These are phyloP conservation scores for Poecilobothrus nobilitatus DNA, from an alignment of 2,888 invertebrate species.

Conservation along the genomic window DNA sequence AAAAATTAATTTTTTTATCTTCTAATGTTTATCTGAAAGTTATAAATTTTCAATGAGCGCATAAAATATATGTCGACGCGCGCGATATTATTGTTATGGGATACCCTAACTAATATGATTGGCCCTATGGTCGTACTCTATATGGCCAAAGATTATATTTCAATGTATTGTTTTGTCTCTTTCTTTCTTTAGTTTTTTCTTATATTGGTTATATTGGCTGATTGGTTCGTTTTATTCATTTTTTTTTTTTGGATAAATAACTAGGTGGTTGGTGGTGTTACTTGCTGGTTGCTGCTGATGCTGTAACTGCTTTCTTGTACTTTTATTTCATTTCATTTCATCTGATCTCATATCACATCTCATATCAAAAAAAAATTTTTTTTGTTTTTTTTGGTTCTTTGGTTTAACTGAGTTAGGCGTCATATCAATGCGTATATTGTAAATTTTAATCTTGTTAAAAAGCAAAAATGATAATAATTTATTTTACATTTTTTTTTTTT, in stretches of 20 bases:
- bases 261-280: too few relatives aligned
- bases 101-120: background rate
- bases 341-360: too few relatives aligned
- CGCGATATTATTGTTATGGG: background rate
- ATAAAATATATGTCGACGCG: slow-evolving; percentile 6
- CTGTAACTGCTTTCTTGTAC: too few relatives aligned
- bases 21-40: background rate
- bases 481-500: too few relatives aligned
- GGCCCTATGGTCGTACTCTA: background rate
- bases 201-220: too few relatives aligned
- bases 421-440: background rate
- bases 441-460: slow-evolving; percentile 3
- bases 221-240: too few relatives aligned
- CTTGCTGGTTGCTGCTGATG: too few relatives aligned
- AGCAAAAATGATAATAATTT: background rate
- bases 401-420: background rate
- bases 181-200: too few relatives aligned
- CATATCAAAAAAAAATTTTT: too few relatives aligned
- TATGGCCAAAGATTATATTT: background rate
- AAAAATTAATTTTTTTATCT: background rate
- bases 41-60: slow-evolving; percentile 6
- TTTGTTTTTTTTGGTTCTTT: too few relatives aligned
- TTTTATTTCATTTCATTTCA: too few relatives aligned
- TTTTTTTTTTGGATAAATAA: too few relatives aligned
- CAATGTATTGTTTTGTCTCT: background rate